Percentiles rank a stretch among this genome's conserved stretches.
These are phyloP conservation scores for Coronaproctus castanopsis DNA, from an alignment of 2,888 invertebrate species.

Conservation along the genomic window DNA sequence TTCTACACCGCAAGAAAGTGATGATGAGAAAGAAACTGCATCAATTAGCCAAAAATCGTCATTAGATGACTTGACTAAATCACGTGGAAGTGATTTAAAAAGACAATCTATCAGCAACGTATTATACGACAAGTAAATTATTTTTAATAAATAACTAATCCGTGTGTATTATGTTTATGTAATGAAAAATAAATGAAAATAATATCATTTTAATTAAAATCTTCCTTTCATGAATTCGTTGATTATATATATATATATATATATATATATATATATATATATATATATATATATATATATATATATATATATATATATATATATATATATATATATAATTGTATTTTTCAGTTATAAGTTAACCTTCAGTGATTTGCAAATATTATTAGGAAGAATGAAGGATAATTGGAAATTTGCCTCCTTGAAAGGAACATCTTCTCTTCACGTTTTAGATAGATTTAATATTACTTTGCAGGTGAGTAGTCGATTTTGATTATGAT, in stretches of 20 bases:
- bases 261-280: no score
- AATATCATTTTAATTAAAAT: no score
- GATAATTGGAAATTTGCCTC: slow-evolving; percentile 82
- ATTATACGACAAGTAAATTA: neutral
- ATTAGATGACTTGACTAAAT: neutral
- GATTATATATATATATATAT: no score
- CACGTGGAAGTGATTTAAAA: neutral
- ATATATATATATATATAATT: no score
- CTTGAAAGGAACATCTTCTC: slow-evolving; percentile 56
- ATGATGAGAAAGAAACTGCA: slow-evolving; percentile 27
- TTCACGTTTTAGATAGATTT: slow-evolving; percentile 69
- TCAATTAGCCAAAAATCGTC: neutral
- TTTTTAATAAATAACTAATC: no score
- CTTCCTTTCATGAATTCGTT: no score
- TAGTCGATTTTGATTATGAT: no score
- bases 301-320: no score
- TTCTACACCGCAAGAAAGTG: slow-evolving; percentile 65
- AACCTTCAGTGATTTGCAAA: slow-evolving; percentile 63
- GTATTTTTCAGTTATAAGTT: slow-evolving; percentile 26
- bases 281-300: no score
- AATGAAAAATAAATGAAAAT: no score
- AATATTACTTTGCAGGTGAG: slow-evolving; percentile 38
- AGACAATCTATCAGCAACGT: neutral
- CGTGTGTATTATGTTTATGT: no score
- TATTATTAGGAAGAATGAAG: slow-evolving; percentile 66